Evolutionary conservation across 2,888 invertebrate genomes (phyloP), one percentile per base, ranked within the genome.

Genomic region (Vandiemenella viatica): DNA sequence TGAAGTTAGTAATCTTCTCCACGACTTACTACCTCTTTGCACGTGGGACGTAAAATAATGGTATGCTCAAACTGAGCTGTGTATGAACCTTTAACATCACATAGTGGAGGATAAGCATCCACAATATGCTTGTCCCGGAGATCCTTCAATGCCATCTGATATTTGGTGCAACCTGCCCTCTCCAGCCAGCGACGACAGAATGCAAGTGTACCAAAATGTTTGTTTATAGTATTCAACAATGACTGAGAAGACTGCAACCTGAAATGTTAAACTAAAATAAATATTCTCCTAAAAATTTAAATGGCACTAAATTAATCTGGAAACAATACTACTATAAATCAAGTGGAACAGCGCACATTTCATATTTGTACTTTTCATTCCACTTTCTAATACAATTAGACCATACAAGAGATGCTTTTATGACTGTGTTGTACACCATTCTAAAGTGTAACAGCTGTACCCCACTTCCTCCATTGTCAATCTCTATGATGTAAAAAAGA

Each of bases 31-130:
- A 99, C 81, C 69, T 99, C 98, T 69, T 99, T 99, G 73, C 96
- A 97, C 1, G 95, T 96, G 38, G 98, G 98, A 60, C 97, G 76
- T 55, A 98, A 73, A 58, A 99, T 80, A 61, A 99, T 85, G 4
- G 98, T 99, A 69, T 99, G 98, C 65, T 99, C 98, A 65, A 89
- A 99, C 71, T 99, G 98, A 41, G 98, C 98, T 0, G 98, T 99
- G 70, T 96, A 99, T 66, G 89, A 92, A 50, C 98, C 97, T 67
- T 89, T 91, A 55, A 87, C 77, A 70, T 98, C 98, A 64, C 96
- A 97, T 47, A 98, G 76, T 7, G 98, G 98, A 17, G 98, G 98
- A 70, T 98, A 98, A 1, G 97, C 85, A 63, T 95, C 92, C n/a
- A 99, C 89, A 21, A 96, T 87, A 5, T 53, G 53, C 44, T 95